phyloP scores from a whole-genome alignment of 1,140 invertebrate genomes.

The Drosophila equinoxialis region DNA sequence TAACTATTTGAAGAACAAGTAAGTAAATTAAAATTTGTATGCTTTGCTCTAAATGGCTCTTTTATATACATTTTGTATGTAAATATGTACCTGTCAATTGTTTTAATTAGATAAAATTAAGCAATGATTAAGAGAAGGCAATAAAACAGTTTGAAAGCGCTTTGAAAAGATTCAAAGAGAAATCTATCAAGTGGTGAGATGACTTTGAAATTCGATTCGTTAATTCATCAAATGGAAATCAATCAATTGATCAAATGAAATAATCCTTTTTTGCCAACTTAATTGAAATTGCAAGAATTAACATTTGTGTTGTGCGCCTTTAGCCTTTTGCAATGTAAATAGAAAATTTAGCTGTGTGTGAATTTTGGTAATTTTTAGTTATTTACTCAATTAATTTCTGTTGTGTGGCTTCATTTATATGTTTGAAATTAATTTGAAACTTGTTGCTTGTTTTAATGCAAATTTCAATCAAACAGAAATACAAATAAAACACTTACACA shows the following conservation, averaged over 20 bases:
- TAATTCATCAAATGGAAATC: conserved; percentile 2
- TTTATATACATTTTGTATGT: background rate
- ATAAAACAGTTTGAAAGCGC: background rate
- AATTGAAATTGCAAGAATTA: background rate
- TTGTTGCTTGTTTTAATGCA: conserved; percentile 47
- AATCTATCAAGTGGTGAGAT: conserved; percentile 9
- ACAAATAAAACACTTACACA: conserved; percentile 1
- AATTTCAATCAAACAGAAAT: conserved; percentile 43
- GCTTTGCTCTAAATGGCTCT: background rate
- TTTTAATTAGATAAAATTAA: background rate
- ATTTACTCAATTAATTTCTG: conserved; percentile 6
- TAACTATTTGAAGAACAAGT: too few species aligned
- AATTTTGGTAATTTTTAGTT: conserved; percentile 2
- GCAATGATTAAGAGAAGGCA: background rate
- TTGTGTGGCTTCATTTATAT: conserved; percentile 5
- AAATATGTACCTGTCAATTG: background rate
- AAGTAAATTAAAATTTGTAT: too few species aligned
- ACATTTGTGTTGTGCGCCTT: background rate
- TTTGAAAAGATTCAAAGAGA: conserved; percentile 3
- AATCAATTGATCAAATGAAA: background rate
- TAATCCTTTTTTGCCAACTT: background rate
- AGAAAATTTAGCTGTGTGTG: background rate
- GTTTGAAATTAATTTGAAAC: conserved; percentile 16
- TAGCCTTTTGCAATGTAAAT: background rate
- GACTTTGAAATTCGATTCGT: conserved; percentile 11